phyloP scores from a whole-genome alignment of 2,888 invertebrate genomes.

The Dolichomitus sp. region DNA sequence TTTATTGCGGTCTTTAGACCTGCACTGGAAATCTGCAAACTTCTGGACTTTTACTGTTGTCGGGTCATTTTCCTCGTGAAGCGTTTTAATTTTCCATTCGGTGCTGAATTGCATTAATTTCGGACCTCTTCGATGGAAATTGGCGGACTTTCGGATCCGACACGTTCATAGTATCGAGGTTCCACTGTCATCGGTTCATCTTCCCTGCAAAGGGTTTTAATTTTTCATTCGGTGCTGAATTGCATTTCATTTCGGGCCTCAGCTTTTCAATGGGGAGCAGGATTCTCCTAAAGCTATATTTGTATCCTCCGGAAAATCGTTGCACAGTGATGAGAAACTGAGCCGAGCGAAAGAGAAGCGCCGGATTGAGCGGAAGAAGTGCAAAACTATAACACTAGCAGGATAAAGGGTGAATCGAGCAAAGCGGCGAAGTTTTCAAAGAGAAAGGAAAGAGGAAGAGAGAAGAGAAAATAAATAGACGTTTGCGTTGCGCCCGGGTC shows the following conservation, averaged over 20 bases:
- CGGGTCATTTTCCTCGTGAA: too few relatives aligned
- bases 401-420: conserved; percentile 27
- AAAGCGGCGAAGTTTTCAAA: neutral
- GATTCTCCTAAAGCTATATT: conserved; percentile 25
- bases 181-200: conserved; percentile 19
- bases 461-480: conserved; percentile 1
- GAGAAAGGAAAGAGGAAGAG: conserved; percentile 1
- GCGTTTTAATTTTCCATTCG: too few relatives aligned
- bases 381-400: conserved; percentile 20
- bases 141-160: too few relatives aligned
- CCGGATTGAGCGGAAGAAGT: neutral
- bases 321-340: conserved; percentile 9
- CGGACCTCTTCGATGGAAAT: too few relatives aligned
- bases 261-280: neutral
- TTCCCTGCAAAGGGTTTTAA: conserved; percentile 26
- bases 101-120: too few relatives aligned
- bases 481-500: conserved; percentile 47
- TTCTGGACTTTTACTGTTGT: too few relatives aligned
- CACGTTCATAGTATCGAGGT: neutral
- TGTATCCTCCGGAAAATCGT: conserved; percentile 3
- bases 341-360: neutral
- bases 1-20: too few relatives aligned
- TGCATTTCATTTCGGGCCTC: conserved; percentile 11
- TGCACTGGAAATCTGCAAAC: too few relatives aligned
- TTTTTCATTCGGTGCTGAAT: conserved; percentile 21